These are phyloP conservation scores for Tribolium madens DNA, from an alignment of 1,140 invertebrate genomes.

Conservation along the genomic window DNA sequence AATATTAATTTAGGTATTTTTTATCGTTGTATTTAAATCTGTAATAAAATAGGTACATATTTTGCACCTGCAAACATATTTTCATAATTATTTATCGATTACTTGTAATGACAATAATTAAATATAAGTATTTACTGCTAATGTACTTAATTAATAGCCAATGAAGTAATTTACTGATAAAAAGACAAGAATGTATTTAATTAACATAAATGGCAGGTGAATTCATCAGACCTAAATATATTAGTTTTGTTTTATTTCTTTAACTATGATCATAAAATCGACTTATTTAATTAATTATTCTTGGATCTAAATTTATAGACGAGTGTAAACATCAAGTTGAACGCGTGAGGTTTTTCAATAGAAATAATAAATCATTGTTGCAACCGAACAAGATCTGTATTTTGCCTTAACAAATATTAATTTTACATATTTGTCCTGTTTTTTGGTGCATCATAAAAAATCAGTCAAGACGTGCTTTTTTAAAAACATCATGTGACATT, in stretches of 20 bases:
- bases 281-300: slow-evolving; percentile 2
- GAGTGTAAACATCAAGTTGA: slow-evolving; percentile 12
- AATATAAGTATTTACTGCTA: too few relatives aligned
- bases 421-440: background rate
- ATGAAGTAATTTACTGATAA: too few relatives aligned
- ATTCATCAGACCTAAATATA: background rate
- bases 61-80: too few relatives aligned
- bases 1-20: too few relatives aligned
- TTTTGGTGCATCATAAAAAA: background rate
- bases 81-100: too few relatives aligned
- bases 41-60: too few relatives aligned
- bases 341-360: background rate
- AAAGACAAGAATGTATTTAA: too few relatives aligned
- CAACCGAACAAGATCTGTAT: slow-evolving; percentile 7
- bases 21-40: too few relatives aligned
- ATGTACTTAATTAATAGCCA: too few relatives aligned
- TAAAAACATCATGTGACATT: slow-evolving; percentile 5
- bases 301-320: background rate
- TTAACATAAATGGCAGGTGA: too few relatives aligned
- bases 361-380: slow-evolving; percentile 26
- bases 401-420: slow-evolving; percentile 6
- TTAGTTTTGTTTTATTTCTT: background rate
- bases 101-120: too few relatives aligned
- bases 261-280: background rate
- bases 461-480: background rate